Conservation (phyloP, 2,888 invertebrate genomes). For the Zygogramma bicolorata region DNA sequence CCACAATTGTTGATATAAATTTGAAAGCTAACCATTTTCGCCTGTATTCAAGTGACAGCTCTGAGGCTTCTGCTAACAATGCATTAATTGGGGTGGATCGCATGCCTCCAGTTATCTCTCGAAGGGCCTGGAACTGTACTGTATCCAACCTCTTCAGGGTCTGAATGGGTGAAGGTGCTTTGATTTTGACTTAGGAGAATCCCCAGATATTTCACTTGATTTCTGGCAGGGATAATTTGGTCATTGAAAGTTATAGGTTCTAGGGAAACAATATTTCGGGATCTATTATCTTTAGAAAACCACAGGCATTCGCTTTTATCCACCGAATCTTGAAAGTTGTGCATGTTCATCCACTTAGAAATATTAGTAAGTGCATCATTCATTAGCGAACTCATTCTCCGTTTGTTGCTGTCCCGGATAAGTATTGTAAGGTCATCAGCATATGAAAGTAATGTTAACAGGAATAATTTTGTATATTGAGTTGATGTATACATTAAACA, state of each 20-base stretch:
- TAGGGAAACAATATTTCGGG: background rate
- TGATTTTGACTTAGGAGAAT: conserved; percentile 9
- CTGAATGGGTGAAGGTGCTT: conserved; percentile 5
- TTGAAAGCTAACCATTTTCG: conserved; percentile 1
- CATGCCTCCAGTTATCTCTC: conserved; percentile 13
- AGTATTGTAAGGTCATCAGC: conserved; percentile 23
- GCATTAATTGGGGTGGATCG: conserved; percentile 8
- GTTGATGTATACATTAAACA: conserved; percentile 24
- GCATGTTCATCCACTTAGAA: conserved; percentile 15
- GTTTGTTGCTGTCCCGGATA: background rate
- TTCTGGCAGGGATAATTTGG: background rate
- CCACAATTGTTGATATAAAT: background rate
- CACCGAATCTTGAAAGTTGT: conserved; percentile 15
- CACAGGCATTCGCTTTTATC: conserved; percentile 28
- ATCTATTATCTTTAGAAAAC: conserved; percentile 22
- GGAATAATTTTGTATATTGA: conserved; percentile 3
- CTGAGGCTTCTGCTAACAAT: conserved; percentile 1
- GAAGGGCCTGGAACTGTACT: conserved; percentile 13
- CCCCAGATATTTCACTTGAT: conserved; percentile 33
- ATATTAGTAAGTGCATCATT: conserved; percentile 18
- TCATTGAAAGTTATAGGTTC: background rate
- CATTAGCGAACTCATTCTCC: background rate
- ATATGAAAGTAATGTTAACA: conserved; percentile 11
- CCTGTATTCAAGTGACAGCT: background rate
- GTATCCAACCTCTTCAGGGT: conserved; percentile 9